Conservation (phyloP, 2,888 invertebrate species). For the Polymixis flavicincta region DNA sequence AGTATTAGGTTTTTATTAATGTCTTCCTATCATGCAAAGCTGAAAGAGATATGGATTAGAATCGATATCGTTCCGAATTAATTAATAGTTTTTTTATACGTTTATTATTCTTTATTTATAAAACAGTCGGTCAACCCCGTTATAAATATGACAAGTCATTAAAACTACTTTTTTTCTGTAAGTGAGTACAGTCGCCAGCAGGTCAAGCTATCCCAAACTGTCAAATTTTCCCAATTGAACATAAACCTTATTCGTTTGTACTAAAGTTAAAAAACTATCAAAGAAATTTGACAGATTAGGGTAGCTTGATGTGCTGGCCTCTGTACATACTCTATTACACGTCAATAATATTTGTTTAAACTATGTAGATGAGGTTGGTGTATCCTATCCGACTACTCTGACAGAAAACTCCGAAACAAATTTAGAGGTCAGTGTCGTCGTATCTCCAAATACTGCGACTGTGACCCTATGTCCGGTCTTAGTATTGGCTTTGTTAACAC, state of each 20-base stretch:
- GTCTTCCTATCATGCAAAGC: neutral
- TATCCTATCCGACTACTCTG: neutral
- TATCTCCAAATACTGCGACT: neutral
- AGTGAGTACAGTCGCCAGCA: too few species aligned
- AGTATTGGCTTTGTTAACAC: slow-evolving; percentile 11
- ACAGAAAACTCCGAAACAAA: neutral
- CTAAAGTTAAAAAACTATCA: too few species aligned
- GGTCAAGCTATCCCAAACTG: too few species aligned
- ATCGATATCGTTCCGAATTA: neutral
- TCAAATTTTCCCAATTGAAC: too few species aligned
- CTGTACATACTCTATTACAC: neutral
- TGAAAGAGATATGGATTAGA: neutral
- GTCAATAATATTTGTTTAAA: neutral
- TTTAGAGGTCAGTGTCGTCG: neutral
- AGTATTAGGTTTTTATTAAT: neutral
- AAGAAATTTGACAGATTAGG: too few species aligned
- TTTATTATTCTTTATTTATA: neutral
- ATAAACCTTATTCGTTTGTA: too few species aligned
- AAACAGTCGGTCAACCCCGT: neutral
- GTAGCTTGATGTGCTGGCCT: too few species aligned
- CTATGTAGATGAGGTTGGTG: neutral
- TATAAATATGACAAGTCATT: too few species aligned
- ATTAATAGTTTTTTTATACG: neutral
- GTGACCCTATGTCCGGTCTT: neutral
- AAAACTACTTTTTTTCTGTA: neutral